Evolutionary conservation across 2,888 invertebrate genomes (phyloP), one percentile per base, ranked within the genome.

Genomic region (Andrena praecox): DNA sequence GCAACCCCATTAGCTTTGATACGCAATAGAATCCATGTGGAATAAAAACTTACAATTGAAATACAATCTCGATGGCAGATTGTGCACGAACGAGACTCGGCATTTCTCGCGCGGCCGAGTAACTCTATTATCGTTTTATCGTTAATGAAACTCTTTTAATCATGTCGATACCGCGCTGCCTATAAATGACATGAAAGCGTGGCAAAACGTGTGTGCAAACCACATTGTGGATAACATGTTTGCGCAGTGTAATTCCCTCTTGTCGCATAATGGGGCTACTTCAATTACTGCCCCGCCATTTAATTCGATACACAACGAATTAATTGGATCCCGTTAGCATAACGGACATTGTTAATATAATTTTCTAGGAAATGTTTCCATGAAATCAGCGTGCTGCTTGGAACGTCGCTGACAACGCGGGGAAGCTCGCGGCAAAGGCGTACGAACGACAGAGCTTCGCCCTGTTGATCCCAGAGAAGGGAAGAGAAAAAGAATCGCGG

Each of bases 271-370:
- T 62, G 33, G 62, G n/a, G 16, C 63, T 48, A 33, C 64, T 48
- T 48, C 48, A 10, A 29, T 66, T 48, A 48, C 48, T 24, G 68
- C 68, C 48, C 24, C 27, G 27, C 48, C 66, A 77, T 78, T 63
- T 78, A 78, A 78, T 78, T 78, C 78, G 33, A 68, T 63, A 54
- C 62, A 78, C 54, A 54, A 33, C 48, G 27, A 54, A 78, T 33
- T 78, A 78, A 78, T 78, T 78, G 79, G 56, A 69, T 78, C 68
- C 69, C 68, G 20, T 64, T 63, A 68, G 63, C 78, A 54, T 20
- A 75, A 48, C 48, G 42, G 66, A 24, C 12, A 24, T 54, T 31
- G 42, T 77, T 78, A 62, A 42, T 27, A 62, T 20, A 16, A 67
- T 48, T 63, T 48, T 54, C 54, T 31, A 31, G 20, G 48, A 27